Evolutionary conservation across 2,113 vertebrate genomes (phyloP), one percentile per base, ranked within the genome.

Genomic region (Embiotoca jacksoni): DNA sequence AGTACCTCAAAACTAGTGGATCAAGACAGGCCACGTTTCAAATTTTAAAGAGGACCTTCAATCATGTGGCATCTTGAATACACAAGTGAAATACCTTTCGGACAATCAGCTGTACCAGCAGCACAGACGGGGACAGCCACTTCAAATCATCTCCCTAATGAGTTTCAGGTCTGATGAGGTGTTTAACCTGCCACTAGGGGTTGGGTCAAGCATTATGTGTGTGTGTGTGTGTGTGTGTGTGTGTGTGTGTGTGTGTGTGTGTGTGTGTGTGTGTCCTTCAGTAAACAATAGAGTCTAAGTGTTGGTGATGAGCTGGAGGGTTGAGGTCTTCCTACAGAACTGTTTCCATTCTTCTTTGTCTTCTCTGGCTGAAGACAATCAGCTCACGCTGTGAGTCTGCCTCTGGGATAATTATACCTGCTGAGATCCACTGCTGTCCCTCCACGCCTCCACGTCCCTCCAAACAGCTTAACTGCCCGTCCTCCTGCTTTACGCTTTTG

Each of bases 121-220:
- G 23, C 23, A 23, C 23, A 23, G 23, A 23, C 23, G 23, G 23
- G 23, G 23, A 56, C n/a, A 32, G 53, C 15, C 5, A 10, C 54
- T 59, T 55, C 36, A 82, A 59, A 67, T 37, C 70, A 54, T 62
- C 76, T 72, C 79, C 84, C 58, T 90, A 91, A 90, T 88, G 89
- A 91, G 78, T 65, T 59, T 72, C 71, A 62, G 50, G 55, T 83
- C 75, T 87, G 83, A 87, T 82, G 82, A 89, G 82, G 75, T 81
- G 85, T 92, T 94, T 92, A 92, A 93, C 91, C 88, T 87, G 75
- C 86, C 68, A 72, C 78, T 57, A 81, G 78, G 76, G 81, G 82
- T 68, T 61, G 74, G 85, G 81, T 82, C 82, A 81, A 69, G 54
- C 80, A 65, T 83, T 82, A 55, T 37, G 61, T 55, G 55, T 14